phyloP scores from a whole-genome alignment of 2,113 vertebrate genomes.

The Prunella fulvescens region DNA sequence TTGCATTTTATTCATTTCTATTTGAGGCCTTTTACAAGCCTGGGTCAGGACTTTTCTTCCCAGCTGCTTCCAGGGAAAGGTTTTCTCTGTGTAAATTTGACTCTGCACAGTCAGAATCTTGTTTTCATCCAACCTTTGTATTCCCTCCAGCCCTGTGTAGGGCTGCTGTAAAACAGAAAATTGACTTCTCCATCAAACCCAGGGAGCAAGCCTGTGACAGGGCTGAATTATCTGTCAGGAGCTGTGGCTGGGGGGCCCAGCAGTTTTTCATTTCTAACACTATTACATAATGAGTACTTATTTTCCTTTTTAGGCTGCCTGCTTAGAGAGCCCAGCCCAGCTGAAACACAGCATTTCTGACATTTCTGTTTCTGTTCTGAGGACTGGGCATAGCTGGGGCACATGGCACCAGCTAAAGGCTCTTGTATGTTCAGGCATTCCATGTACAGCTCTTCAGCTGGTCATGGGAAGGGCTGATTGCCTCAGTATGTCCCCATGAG shows the following conservation, averaged over 20 bases:
- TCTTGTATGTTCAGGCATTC: background rate
- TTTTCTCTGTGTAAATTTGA: background rate
- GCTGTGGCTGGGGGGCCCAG: background rate
- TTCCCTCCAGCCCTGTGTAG: background rate
- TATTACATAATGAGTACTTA: background rate
- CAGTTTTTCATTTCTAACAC: background rate
- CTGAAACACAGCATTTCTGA: background rate
- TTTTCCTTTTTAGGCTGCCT: background rate
- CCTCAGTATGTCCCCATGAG: background rate
- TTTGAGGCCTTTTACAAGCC: background rate
- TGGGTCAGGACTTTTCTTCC: background rate
- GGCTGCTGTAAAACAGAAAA: background rate
- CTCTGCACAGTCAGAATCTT: background rate
- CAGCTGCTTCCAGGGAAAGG: background rate
- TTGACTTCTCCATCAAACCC: background rate
- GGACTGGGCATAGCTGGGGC: background rate
- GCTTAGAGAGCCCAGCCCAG: background rate
- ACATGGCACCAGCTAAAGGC: background rate
- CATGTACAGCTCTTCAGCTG: background rate
- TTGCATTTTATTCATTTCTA: background rate
- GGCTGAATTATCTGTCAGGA: background rate
- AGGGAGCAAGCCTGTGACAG: rapidly evolving
- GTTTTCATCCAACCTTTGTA: background rate
- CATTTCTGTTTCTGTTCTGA: background rate
- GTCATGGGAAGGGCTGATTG: background rate